A percentile compares a stretch with the other conserved stretches of the same genome.
Conservation (phyloP, 1,140 invertebrate genomes). For the Drosophila repletoides region DNA sequence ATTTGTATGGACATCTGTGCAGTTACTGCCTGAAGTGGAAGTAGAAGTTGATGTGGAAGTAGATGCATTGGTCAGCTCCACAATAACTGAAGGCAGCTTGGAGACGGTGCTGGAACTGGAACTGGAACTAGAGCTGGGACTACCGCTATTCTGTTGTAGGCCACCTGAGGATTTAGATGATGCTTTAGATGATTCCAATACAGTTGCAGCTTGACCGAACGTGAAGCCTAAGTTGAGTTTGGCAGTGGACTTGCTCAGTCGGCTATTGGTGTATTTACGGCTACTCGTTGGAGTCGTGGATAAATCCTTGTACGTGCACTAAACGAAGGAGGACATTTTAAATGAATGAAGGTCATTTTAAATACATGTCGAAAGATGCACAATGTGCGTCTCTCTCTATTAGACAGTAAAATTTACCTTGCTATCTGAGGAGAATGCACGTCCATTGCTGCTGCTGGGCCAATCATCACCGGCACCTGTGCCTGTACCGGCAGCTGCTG, state of each 20-base stretch:
- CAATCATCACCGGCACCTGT: conserved; percentile 58
- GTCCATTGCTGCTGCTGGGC: conserved; percentile 70
- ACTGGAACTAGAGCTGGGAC: conserved; percentile 7
- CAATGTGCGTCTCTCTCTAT: too few species aligned
- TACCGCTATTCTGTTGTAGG: conserved; percentile 38
- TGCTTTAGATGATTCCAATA: conserved; percentile 25
- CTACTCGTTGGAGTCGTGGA: conserved; percentile 78
- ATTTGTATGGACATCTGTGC: conserved; percentile 70
- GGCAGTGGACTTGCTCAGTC: conserved; percentile 81
- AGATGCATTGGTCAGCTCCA: conserved; percentile 5
- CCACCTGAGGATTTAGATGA: conserved; percentile 17
- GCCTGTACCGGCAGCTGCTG: not conserved
- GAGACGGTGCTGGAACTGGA: not conserved
- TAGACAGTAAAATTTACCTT: conserved; percentile 72
- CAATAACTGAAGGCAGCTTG: conserved; percentile 23
- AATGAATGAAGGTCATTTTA: not conserved
- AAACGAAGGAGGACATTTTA: not conserved
- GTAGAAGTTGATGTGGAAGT: conserved; percentile 17
- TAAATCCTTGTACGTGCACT: conserved; percentile 77
- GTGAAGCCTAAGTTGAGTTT: conserved; percentile 73
- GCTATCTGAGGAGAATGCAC: conserved; percentile 74
- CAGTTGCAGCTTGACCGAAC: too few species aligned
- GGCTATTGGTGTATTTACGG: conserved; percentile 67
- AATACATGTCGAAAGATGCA: too few species aligned
- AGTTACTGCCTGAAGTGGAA: conserved; percentile 16